Conservation (phyloP, 2,797 vertebrate species). For the Falco novaeseelandiae region DNA sequence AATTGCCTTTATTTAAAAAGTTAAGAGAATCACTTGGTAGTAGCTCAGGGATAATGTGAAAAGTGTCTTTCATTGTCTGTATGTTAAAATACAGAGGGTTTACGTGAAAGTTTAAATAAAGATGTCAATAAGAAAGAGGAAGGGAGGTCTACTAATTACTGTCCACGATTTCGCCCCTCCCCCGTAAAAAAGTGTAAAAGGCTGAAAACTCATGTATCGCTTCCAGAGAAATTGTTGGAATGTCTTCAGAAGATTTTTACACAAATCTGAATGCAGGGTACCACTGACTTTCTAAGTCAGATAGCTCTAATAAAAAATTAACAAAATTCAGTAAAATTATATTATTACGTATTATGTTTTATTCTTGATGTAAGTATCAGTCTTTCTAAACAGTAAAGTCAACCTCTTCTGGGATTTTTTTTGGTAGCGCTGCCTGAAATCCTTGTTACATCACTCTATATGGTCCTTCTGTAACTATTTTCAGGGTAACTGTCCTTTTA, state of each 20-base stretch:
- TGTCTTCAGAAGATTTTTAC: neutral
- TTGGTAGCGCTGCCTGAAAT: neutral
- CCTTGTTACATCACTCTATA: neutral
- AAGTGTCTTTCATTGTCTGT: neutral
- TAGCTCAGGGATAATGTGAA: neutral
- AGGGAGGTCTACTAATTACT: neutral
- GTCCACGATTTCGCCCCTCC: neutral
- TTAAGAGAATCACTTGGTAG: neutral
- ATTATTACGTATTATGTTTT: fast-evolving
- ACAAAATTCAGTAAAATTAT: neutral
- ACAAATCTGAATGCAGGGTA: neutral
- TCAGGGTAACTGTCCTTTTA: neutral
- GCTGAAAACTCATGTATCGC: neutral
- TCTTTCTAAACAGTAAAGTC: neutral
- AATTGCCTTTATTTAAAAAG: neutral
- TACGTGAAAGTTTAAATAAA: neutral
- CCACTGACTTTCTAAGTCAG: neutral
- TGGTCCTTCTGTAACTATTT: neutral
- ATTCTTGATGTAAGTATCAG: neutral
- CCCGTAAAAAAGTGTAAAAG: neutral
- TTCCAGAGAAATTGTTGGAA: neutral
- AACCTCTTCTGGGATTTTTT: neutral
- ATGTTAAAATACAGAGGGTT: neutral
- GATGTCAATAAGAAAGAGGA: neutral
- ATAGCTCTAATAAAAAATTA: neutral